Percentiles rank a stretch among this genome's conserved stretches.
Conservation (phyloP, 1,140 invertebrate genomes). For the Eueides isabella region DNA sequence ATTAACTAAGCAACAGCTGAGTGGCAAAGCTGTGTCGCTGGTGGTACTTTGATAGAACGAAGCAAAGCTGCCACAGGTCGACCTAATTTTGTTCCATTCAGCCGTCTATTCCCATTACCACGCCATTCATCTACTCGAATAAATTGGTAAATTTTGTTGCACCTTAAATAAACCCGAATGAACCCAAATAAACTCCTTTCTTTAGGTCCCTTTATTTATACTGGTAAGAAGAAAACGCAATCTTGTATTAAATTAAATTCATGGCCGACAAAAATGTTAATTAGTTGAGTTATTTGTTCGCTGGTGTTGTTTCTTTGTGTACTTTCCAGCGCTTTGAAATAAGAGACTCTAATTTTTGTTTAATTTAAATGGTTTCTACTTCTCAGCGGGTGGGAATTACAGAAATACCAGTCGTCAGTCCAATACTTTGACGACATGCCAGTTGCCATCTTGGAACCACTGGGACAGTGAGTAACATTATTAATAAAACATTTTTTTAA, state of each 20-base stretch:
- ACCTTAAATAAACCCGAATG: neutral
- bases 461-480: too few species aligned
- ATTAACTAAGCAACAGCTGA: neutral
- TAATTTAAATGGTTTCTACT: neutral
- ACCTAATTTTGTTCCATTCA: neutral
- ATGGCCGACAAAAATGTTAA: constrained; percentile 30
- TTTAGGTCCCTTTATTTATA: neutral
- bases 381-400: too few species aligned
- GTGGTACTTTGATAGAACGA: neutral
- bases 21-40: neutral
- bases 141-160: neutral
- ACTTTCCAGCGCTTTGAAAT: neutral
- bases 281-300: constrained; percentile 14
- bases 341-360: neutral
- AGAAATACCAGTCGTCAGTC: too few species aligned
- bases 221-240: neutral
- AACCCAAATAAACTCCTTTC: neutral
- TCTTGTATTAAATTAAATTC: constrained; percentile 6
- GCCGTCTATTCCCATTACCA: neutral
- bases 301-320: neutral
- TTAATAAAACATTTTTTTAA: too few species aligned
- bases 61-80: neutral
- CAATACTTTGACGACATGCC: neutral
- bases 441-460: too few species aligned
- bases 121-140: neutral